Evolutionary conservation across 2,888 invertebrate species (phyloP).

Genomic region (Pyrrhosoma nymphula): DNA sequence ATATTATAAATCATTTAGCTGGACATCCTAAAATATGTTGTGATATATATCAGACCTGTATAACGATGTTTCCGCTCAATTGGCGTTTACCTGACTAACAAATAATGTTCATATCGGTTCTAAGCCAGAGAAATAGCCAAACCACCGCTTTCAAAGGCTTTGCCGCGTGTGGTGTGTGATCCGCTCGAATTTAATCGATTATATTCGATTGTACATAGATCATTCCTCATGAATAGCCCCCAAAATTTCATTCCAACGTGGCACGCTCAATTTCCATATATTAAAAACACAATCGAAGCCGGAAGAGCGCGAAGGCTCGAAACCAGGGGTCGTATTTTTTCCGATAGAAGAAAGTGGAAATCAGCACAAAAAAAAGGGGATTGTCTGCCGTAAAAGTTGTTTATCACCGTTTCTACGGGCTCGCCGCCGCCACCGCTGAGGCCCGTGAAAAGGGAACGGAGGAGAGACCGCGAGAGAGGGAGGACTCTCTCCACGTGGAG

Average conservation of each 20-base stretch:
- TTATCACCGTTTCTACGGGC: background rate
- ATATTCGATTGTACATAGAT: background rate
- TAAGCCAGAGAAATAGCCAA: no score
- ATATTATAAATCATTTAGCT: no score
- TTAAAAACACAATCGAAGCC: background rate
- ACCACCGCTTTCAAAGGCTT: no score
- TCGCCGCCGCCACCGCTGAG: background rate
- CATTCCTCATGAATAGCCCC: background rate
- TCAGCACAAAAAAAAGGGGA: background rate
- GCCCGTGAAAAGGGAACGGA: background rate
- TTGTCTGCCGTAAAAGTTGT: background rate
- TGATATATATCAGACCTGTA: no score
- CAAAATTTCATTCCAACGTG: background rate
- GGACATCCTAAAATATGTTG: no score
- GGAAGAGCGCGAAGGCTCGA: background rate
- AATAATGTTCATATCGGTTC: no score
- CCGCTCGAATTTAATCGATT: background rate
- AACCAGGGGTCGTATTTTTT: background rate
- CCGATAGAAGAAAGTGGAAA: conserved; percentile 5
- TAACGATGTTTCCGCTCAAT: no score
- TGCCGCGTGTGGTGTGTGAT: no score
- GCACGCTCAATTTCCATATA: background rate
- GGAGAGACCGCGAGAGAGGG: background rate
- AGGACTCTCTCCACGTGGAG: background rate
- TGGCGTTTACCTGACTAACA: no score